These are phyloP conservation scores for Musca domestica DNA, from an alignment of 1,140 invertebrate genomes.

Conservation along the genomic window DNA sequence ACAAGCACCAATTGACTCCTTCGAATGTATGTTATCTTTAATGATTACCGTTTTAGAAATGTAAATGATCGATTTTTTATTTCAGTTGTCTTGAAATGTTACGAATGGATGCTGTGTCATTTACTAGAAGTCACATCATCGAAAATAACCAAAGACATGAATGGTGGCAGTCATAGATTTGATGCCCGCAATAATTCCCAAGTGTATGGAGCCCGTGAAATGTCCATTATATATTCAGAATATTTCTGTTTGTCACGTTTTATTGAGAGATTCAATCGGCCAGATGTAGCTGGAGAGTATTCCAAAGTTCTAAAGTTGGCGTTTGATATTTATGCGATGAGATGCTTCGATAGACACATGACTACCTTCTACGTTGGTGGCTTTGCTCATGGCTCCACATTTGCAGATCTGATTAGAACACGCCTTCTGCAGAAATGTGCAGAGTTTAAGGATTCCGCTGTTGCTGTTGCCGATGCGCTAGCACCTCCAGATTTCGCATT, in stretches of 20 bases:
- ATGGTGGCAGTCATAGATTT: conserved; percentile 66
- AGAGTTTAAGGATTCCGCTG: conserved; percentile 71
- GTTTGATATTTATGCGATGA: conserved; percentile 70
- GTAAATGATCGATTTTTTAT: conserved; percentile 29
- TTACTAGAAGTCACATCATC: conserved; percentile 68
- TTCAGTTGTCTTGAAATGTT: conserved; percentile 70
- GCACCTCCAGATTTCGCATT: conserved; percentile 85
- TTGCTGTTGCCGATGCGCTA: conserved; percentile 78
- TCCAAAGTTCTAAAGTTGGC: conserved; percentile 64
- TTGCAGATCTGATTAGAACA: conserved; percentile 59
- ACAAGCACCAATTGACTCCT: conserved; percentile 55
- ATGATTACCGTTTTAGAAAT: background rate
- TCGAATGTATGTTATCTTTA: conserved; percentile 62
- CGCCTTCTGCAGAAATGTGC: conserved; percentile 69
- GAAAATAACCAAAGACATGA: conserved; percentile 60
- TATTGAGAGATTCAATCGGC: conserved; percentile 56
- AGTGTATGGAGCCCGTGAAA: conserved; percentile 72
- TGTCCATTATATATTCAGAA: conserved; percentile 76
- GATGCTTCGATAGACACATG: conserved; percentile 72
- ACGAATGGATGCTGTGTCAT: conserved; percentile 82
- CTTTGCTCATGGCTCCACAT: conserved; percentile 58
- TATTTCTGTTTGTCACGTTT: conserved; percentile 65
- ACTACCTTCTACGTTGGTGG: conserved; percentile 74
- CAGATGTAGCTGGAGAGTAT: conserved; percentile 55
- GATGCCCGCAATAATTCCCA: conserved; percentile 77